Percentiles rank a stretch among this genome's conserved stretches.
These are phyloP conservation scores for Seira musarum DNA, from an alignment of 2,888 invertebrate genomes.

Conservation along the genomic window DNA sequence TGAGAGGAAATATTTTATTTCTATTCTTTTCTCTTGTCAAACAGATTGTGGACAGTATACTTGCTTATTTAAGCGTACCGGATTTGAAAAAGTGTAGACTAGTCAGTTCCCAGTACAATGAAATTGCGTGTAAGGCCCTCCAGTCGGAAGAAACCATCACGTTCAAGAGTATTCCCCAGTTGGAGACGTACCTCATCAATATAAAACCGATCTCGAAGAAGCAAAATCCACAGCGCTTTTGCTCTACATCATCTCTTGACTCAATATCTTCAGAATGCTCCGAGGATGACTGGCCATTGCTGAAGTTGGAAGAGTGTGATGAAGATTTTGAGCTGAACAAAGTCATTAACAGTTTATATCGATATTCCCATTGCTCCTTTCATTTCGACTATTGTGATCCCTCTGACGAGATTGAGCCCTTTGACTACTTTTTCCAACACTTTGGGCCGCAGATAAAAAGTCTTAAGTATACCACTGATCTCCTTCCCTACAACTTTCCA, in stretches of 20 bases:
- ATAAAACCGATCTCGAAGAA: slow-evolving; percentile 53
- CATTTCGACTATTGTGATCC: slow-evolving; percentile 55
- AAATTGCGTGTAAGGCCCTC: slow-evolving; percentile 55
- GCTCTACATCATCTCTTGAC: neutral
- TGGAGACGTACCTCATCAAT: slow-evolving; percentile 50
- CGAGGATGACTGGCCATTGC: slow-evolving; percentile 25
- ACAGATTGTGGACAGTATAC: slow-evolving; percentile 58
- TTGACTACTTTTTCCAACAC: slow-evolving; percentile 51
- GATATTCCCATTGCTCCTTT: slow-evolving; percentile 54
- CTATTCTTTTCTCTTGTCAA: neutral
- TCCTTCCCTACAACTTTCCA: slow-evolving; percentile 59
- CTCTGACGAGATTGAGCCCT: slow-evolving; percentile 19
- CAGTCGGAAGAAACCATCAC: slow-evolving; percentile 55
- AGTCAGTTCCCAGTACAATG: slow-evolving; percentile 63
- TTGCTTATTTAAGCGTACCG: slow-evolving; percentile 40
- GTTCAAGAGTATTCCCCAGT: slow-evolving; percentile 52
- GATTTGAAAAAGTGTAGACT: slow-evolving; percentile 58
- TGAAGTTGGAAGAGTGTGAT: neutral
- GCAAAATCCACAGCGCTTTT: neutral
- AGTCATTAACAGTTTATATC: slow-evolving; percentile 18
- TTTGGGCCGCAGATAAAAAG: slow-evolving; percentile 50
- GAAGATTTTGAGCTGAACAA: neutral
- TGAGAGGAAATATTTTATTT: neutral
- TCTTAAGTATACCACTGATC: slow-evolving; percentile 59
- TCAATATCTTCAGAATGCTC: neutral